Evolutionary conservation across 2,797 vertebrate genomes (phyloP), one percentile per base, ranked within the genome.

Genomic region (Microctenopoma stevenorrisi): DNA sequence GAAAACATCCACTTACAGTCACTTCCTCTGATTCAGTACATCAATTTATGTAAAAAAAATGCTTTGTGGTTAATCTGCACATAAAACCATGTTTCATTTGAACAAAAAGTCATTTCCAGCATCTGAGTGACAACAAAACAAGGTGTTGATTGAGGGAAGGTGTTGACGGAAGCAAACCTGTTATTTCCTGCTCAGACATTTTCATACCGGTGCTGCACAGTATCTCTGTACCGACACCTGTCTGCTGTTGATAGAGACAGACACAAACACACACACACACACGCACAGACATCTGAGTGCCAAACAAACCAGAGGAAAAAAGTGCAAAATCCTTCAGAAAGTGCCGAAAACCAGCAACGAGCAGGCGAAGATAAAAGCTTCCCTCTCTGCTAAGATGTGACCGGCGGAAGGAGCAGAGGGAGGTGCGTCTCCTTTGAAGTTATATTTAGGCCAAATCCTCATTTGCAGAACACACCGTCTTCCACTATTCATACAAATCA

Each of bases 361-460:
- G 68, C 74, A 49, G 6, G 13, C 60, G 1, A 2, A 86, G 83
- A 87, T 89, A 53, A 89, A 87, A 86, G 82, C 73, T 59, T 56
- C 69, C 28, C 62, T 44, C 38, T 48, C 59, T 74, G 74, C 67
- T 69, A 30, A 76, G 79, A 79, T 2, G 68, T 44, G 18, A 65
- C 54, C 7, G 48, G 70, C 14, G 7, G 52, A 70, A 68, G 61
- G 72, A 63, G 64, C 76, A 68, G 60, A 79, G 74, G 74, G 64
- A 74, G 79, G 55, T 49, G 25, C 71, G 4, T 46, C 78, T 76
- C 28, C 76, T 89, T 87, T 88, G 74, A 88, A 83, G 85, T 82
- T 87, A 87, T 84, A 82, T 89, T 88, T 86, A 89, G 85, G 74
- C 67, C 79, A 69, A 88, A 88, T 89, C 86, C 84, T 86, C 66